phyloP scores from a whole-genome alignment of 1,140 invertebrate genomes.

The Drosophila athabasca region DNA sequence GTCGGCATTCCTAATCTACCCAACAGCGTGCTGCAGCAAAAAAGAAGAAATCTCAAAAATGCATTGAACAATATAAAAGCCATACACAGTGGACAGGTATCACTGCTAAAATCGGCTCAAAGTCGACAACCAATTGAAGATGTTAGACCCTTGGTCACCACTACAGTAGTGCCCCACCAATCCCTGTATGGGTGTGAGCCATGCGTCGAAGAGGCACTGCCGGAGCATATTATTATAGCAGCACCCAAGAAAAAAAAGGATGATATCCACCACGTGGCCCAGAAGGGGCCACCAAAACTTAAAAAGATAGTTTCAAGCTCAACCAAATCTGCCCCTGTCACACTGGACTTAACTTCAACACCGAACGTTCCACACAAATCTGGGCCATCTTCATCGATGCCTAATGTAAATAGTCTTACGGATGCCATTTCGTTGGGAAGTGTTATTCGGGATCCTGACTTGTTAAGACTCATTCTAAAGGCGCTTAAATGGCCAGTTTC shows the following conservation, averaged over 20 bases:
- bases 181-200: slow-evolving; percentile 50
- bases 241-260: slow-evolving; percentile 74
- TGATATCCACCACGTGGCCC: slow-evolving; percentile 13
- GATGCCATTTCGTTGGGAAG: slow-evolving; percentile 73
- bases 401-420: slow-evolving; percentile 56
- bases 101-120: slow-evolving; percentile 69
- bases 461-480: slow-evolving; percentile 79
- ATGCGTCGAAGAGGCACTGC: slow-evolving; percentile 65
- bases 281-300: slow-evolving; percentile 9
- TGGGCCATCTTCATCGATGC: slow-evolving; percentile 21
- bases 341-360: slow-evolving; percentile 8
- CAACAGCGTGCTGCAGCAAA: slow-evolving; percentile 70
- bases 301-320: slow-evolving; percentile 26
- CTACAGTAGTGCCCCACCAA: slow-evolving; percentile 61
- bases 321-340: slow-evolving; percentile 13
- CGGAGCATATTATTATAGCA: slow-evolving; percentile 76
- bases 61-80: slow-evolving; percentile 70
- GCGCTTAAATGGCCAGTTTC: slow-evolving; percentile 79
- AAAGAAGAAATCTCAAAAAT: slow-evolving; percentile 72
- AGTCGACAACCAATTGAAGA: slow-evolving; percentile 20
- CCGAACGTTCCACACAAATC: background rate
- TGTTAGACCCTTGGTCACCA: slow-evolving; percentile 48
- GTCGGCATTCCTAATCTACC: slow-evolving; percentile 44
- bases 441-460: slow-evolving; percentile 75
- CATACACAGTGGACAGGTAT: slow-evolving; percentile 71